Base-by-base conservation (phyloP, 2,113 vertebrate species). In the Amphiprion percula region DNA sequence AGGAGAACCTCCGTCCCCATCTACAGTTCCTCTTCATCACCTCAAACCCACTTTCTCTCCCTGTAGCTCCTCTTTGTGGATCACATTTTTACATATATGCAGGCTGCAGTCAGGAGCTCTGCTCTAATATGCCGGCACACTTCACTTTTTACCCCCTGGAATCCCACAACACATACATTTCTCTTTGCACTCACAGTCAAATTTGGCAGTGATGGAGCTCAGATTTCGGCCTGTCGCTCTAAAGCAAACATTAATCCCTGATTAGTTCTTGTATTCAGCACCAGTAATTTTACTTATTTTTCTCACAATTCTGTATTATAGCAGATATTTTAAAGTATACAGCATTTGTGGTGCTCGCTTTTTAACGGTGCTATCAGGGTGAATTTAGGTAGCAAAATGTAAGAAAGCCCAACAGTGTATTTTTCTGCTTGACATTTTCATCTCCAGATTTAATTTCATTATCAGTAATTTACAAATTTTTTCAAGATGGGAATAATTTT, bases 11-110 rank as follows among this genome's bases (percentile, higher is more conserved):
- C 53, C 59, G 39, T 37, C 39, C 63, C 17, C 54, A 63, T 62
- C 30, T 55, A 28, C 61, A 66, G 14, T 41, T 77, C 73, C 58
- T 83, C 82, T 76, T 82, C 64, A 73, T 76, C 50, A 75, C 73
- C 53, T 83, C 72, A 68, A 85, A 82, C 74, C 44, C 21, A 75
- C 61, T 46, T 84, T 62, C 62, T 65, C 28, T 71, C 64, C 11
- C 14, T 12, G 5, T 19, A 17, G 55, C 39, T 61, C 28, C n/a
- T 10, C 21, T 78, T 68, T 82, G 39, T 72, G 77, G 73, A 54
- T 84, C 67, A 26, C 44, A 71, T 80, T 70, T 80, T 70, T 74
- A 39, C 68, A 85, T 52, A 77, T 41, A 70, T 33, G 6, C 65
- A 67, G 30, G 50, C 59, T 83, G 49, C 49, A 64, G 68, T 74